These are phyloP conservation scores for Clupea harengus DNA, from an alignment of 2,113 vertebrate species.

Conservation along the genomic window DNA sequence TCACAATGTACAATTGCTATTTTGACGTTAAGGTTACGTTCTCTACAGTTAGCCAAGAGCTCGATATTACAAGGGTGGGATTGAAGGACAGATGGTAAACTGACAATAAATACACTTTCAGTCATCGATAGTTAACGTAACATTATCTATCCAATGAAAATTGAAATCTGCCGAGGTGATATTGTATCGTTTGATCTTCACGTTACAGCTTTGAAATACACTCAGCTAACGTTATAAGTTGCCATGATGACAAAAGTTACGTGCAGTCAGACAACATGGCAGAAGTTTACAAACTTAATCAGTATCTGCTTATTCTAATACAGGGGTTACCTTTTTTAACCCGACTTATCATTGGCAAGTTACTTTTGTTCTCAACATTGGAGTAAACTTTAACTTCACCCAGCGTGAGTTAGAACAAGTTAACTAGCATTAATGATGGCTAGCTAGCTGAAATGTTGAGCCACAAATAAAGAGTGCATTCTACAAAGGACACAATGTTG, in stretches of 20 bases:
- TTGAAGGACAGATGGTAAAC: not conserved
- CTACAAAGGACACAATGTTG: conserved; percentile 16
- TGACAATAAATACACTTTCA: not conserved
- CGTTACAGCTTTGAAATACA: not conserved
- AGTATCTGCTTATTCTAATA: not conserved
- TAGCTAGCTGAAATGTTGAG: conserved; percentile 17
- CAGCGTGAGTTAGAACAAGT: not conserved
- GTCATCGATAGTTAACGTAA: not conserved
- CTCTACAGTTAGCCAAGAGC: not conserved
- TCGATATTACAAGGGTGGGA: not conserved
- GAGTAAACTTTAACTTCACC: not conserved
- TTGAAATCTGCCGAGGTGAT: not conserved
- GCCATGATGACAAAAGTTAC: not conserved
- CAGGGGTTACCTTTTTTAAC: not conserved
- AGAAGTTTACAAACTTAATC: not conserved
- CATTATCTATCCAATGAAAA: not conserved
- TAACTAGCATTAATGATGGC: conserved; percentile 2
- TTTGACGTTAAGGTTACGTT: not conserved
- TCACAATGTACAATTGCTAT: not conserved
- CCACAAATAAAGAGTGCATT: conserved; percentile 7
- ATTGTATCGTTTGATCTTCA: not conserved
- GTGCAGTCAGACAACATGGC: not conserved
- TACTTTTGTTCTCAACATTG: not conserved
- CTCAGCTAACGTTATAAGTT: not conserved
- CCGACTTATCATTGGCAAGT: not conserved